These are phyloP conservation scores for Panzeria rudis DNA, from an alignment of 2,888 invertebrate species.

Conservation along the genomic window DNA sequence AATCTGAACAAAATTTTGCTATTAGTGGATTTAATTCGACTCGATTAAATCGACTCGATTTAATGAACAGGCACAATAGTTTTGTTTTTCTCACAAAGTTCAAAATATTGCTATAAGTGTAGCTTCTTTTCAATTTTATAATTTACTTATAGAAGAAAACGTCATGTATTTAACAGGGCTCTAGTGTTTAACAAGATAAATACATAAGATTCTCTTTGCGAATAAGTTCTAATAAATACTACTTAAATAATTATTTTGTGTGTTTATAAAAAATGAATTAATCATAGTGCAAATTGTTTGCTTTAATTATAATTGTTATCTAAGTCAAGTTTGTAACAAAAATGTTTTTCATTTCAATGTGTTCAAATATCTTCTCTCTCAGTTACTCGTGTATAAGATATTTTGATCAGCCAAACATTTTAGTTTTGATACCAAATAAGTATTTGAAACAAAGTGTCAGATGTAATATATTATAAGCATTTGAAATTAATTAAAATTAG, in stretches of 20 bases:
- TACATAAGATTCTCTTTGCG: slow-evolving; percentile 66
- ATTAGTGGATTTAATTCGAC: too few relatives aligned
- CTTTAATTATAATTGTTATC: neutral
- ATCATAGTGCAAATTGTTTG: slow-evolving; percentile 36
- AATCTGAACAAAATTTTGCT: too few relatives aligned
- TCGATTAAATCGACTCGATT: too few relatives aligned
- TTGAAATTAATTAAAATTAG: too few relatives aligned
- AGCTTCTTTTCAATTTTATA: neutral
- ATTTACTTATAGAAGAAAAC: slow-evolving; percentile 44
- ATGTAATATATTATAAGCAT: too few relatives aligned
- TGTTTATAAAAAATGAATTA: slow-evolving; percentile 24
- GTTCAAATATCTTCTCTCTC: neutral
- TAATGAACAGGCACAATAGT: too few relatives aligned
- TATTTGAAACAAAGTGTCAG: too few relatives aligned
- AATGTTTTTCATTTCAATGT: neutral
- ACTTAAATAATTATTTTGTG: neutral
- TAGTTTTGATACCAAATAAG: too few relatives aligned
- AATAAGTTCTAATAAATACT: neutral
- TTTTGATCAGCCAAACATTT: too few relatives aligned
- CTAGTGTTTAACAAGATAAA: slow-evolving; percentile 63
- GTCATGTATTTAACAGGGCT: slow-evolving; percentile 68
- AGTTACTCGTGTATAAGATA: too few relatives aligned
- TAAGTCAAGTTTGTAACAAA: slow-evolving; percentile 32
- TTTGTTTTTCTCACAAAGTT: too few relatives aligned
- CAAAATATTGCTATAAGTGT: neutral